Evolutionary conservation across 2,888 invertebrate genomes (phyloP).

Genomic region (Acutogordius australiensis): DNA sequence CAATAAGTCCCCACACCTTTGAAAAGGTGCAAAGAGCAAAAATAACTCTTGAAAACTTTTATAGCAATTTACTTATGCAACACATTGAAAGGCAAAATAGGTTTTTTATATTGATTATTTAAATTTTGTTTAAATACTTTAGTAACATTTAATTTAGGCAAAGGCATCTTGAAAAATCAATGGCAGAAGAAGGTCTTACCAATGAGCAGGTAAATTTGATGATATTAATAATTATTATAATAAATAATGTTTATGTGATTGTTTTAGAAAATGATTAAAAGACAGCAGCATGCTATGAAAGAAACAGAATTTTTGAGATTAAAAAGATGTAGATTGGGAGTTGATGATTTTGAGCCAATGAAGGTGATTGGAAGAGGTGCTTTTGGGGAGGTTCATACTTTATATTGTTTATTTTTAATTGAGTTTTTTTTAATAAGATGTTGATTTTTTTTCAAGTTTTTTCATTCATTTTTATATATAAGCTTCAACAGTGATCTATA

Average conservation of each 20-base stretch:
- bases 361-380: conserved; percentile 42
- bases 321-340: conserved; percentile 72
- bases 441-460: too few species aligned
- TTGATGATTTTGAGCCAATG: conserved; percentile 87
- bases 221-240: too few species aligned
- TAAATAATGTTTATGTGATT: too few species aligned
- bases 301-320: conserved; percentile 90
- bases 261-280: conserved; percentile 62
- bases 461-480: too few species aligned
- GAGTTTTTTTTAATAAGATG: too few species aligned
- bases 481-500: too few species aligned
- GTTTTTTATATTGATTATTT: conserved; percentile 11
- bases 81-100: conserved; percentile 58
- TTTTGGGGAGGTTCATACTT: conserved; percentile 31
- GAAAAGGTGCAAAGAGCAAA: conserved; percentile 97
- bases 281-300: conserved; percentile 79
- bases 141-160: conserved; percentile 22
- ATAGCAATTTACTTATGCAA: conserved; percentile 83
- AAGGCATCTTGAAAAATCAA: conserved; percentile 65
- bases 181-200: conserved; percentile 71
- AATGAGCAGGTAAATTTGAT: conserved; percentile 55
- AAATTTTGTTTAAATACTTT: too few species aligned
- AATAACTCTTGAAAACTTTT: conserved; percentile 88
- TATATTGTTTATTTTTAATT: too few species aligned
- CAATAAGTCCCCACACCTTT: conserved; percentile 38